A percentile compares a stretch with the other conserved stretches of the same genome.
Evolutionary conservation across 2,113 vertebrate species (phyloP).

Genomic region (Sphaerodactylus townsendi): DNA sequence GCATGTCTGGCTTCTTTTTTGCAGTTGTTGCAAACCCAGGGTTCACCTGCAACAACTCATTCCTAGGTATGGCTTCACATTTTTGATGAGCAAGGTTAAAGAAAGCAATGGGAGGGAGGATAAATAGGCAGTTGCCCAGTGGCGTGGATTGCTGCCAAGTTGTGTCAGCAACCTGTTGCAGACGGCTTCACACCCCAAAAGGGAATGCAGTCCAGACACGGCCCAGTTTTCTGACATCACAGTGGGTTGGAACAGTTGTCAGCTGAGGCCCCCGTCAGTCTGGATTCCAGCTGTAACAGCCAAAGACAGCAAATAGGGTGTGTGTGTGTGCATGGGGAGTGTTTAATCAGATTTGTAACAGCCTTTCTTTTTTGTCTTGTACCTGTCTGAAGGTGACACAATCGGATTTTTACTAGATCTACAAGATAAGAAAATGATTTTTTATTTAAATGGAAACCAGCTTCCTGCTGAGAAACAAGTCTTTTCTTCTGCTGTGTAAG

Average conservation of each 20-base stretch:
- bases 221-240: not conserved
- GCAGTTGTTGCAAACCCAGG: not conserved
- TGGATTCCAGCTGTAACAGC: not conserved
- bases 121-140: not conserved
- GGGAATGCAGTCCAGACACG: not conserved
- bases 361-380: conserved; percentile 26
- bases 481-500: conserved; percentile 96
- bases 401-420: conserved; percentile 97
- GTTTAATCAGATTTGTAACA: not conserved
- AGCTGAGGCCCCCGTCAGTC: no score
- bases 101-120: not conserved
- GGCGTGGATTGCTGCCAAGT: not conserved
- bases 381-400: conserved; percentile 86
- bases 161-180: not conserved
- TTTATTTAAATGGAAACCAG: conserved; percentile 96
- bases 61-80: not conserved
- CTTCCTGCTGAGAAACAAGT: conserved; percentile 98
- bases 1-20: not conserved
- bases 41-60: not conserved
- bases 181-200: not conserved
- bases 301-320: not conserved
- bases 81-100: not conserved
- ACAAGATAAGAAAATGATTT: conserved; percentile 98
- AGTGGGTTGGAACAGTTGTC: not conserved
- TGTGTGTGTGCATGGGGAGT: not conserved